Base-by-base conservation (phyloP, 2,888 invertebrate species). In the Brachyptera putata region DNA sequence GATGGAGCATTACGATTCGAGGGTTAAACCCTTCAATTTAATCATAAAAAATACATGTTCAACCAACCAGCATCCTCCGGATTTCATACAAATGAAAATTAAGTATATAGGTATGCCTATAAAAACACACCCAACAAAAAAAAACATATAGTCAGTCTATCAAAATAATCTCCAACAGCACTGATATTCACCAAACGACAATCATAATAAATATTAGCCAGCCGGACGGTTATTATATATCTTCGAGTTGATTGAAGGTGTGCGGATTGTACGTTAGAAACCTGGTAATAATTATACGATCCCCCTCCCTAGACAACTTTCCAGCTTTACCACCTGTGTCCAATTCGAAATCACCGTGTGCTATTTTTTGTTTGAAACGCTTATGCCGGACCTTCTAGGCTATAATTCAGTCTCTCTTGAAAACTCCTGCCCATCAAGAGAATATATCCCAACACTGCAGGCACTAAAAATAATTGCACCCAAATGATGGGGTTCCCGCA, bases 401-500 rank as follows among this genome's bases (percentile, higher is more conserved):
- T 57, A 57, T 57, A 57, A 57, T 57, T 57, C 57, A n/a, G n/a
- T 57, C 57, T 30, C 30, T 30, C 21, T 34, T 21, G 36, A 46
- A 22, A 53, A 53, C 53, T 60, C 53, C 61, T 61, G 61, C 57
- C 63, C 63, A 61, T 61, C 61, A 61, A 61, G 57, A n/a, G 24
- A 61, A 16, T 61, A 59, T n/a, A n/a, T n/a, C n/a, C n/a, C n/a
- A n/a, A n/a, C n/a, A 63, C 61, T 63, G 56, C 60, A 60, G 63
- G 61, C 63, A 43, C 56, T 57, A 56, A 60, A n/a, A 63, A 63
- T 63, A 63, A 63, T 63, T 63, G 63, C 63, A 46, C 30, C 60
- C 63, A 63, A 63, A 63, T 63, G 61, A 63, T 61, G 63, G 63
- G 63, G 61, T 63, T 61, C 53, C n/a, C 53, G 21, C 53, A 36